Evolutionary conservation across 2,888 invertebrate species (phyloP).

Genomic region (Drosophila birchii): DNA sequence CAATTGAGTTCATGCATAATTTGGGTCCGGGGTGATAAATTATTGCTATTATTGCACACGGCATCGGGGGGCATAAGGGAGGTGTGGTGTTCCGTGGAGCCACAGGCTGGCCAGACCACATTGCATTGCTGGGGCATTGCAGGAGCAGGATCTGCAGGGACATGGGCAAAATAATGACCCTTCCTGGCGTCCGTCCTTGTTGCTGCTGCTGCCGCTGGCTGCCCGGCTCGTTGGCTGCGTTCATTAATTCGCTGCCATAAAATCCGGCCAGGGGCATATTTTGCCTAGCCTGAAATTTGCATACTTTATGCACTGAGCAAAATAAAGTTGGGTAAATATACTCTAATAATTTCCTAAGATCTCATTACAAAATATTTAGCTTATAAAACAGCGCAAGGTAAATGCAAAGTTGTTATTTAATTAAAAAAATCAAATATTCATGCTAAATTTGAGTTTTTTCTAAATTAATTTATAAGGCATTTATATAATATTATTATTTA

Average conservation of each 20-base stretch:
- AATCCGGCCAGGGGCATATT: conserved; percentile 67
- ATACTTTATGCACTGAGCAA: conserved; percentile 58
- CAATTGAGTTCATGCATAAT: conserved; percentile 81
- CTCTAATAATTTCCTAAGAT: neutral
- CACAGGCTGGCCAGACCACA: conserved; percentile 49
- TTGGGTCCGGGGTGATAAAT: conserved; percentile 78
- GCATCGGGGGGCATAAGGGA: conserved; percentile 27
- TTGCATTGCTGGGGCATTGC: conserved; percentile 25
- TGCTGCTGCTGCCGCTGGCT: conserved; percentile 23
- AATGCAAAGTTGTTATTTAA: neutral
- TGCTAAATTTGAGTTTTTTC: no score
- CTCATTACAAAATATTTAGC: neutral
- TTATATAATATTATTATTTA: neutral
- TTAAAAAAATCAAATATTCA: neutral
- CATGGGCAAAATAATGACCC: conserved; percentile 70
- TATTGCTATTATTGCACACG: conserved; percentile 78
- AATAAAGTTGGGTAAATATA: neutral
- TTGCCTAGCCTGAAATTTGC: conserved; percentile 76
- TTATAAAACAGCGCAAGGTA: neutral
- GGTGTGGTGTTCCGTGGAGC: conserved; percentile 32
- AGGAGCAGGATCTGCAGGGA: conserved; percentile 34
- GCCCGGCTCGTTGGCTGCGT: conserved; percentile 69
- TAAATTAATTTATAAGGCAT: neutral
- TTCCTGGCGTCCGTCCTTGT: conserved; percentile 39
- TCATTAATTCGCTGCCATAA: conserved; percentile 82